Base-by-base conservation (phyloP, 1,140 invertebrate genomes). In the Euschistus heros region DNA sequence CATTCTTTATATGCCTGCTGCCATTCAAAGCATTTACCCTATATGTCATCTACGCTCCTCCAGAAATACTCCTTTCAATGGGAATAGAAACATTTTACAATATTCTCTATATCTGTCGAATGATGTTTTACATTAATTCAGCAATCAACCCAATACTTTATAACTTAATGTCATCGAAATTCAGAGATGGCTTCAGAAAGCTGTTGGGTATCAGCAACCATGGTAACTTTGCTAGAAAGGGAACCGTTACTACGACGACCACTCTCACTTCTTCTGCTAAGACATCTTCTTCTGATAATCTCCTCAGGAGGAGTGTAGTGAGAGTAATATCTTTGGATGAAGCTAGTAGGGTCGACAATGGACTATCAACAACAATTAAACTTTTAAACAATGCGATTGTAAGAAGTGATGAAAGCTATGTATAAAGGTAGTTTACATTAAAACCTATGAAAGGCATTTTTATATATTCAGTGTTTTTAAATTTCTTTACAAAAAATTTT, bases 151-250 rank as follows among this genome's bases (percentile, higher is more conserved):
- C 92, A 4, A 91, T 94, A 69, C 79, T 94, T 17, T 94, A 94
- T 76, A 91, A 90, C 74, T 78, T 91, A 15, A 92, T 92, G 86
- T 92, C 89, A n/a, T 90, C 89, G 0, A 94, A 93, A 75, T 94
- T 94, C 76, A 81, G 92, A 14, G 84, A 86, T 18, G 91, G 89
- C 0, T 93, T 93, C 71, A 76, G 85, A 10, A 83, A 81, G 59
- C 71, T 88, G 52, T 50, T 69, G 15, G 64, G 67, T 5, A 37
- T 63, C 26, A 42, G 50, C 6, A 55, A 52, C 20, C 17, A 27
- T 15, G 67, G 68, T 33, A 55, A 37, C 33, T 37, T 70, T 1
- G 66, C 63, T 18, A 27, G 69, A n/a, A 69, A 69, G 54, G 68
- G 66, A 1, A 70, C 70, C 2, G 50, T 70, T 1, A 70, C 68